Evolutionary conservation across 2,888 invertebrate genomes (phyloP), one percentile per base, ranked within the genome.

Genomic region (Drosophila rubida): DNA sequence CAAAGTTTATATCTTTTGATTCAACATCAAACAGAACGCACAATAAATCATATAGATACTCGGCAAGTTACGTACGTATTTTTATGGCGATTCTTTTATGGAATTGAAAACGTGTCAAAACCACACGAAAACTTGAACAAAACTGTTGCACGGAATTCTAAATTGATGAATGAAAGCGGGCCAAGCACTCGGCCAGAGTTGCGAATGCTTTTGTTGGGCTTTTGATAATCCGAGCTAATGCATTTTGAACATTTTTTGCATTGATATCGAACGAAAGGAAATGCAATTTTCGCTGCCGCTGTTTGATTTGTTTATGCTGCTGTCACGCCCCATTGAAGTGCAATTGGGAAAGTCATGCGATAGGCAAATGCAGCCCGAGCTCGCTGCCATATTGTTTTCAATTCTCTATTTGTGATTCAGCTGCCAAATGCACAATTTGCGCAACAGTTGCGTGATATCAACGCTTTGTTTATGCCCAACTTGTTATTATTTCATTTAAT

Each of bases 11-110:
- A 75, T 78, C 75, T 85, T 62, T 72, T 79, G 62, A 78, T 67
- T 53, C 66, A 65, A 87, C 76, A 87, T 81, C 86, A 81, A 81
- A 87, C 76, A 80, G 67, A 70, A 58, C 44, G 55, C 39, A 23
- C 51, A 11, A 87, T 80, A 84, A 84, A 84, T 80, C 78, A 87
- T 48, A 65, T 23, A 62, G 55, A 75, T 58, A 74, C 27, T 62
- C 32, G 41, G 41, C 19, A 23, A 14, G 35, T 49, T 25, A 16
- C 13, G 13, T 14, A 37, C 35, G 7, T 22, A 30, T 16, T 39
- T 39, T 51, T 25, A 25, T 11, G n/a, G 16, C 39, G 13, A 41
- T 79, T 68, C 65, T 44, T 44, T 44, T 54, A 66, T 63, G 35
- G 67, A 57, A 53, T 49, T 64, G 60, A n/a, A 59, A 75, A 62